These are phyloP conservation scores for Tamandua tetradactyla DNA, from an alignment of 2,797 vertebrate species.

Conservation along the genomic window DNA sequence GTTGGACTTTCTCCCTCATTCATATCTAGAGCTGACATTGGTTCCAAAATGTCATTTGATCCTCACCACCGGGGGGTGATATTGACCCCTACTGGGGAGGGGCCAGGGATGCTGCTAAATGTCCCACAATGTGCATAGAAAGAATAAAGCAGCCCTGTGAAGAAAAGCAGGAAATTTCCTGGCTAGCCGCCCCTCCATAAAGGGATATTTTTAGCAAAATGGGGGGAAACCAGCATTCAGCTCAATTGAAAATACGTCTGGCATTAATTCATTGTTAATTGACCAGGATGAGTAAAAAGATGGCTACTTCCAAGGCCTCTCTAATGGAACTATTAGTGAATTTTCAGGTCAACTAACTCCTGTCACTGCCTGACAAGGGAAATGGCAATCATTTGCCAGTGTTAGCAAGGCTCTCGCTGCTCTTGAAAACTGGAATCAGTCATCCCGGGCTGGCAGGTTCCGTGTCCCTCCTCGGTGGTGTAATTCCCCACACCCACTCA, in stretches of 20 bases:
- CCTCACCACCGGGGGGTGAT: not conserved
- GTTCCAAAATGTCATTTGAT: not conserved
- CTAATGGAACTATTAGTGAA: slow-evolving; percentile 81
- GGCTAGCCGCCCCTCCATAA: not conserved
- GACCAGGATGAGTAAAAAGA: slow-evolving; percentile 77
- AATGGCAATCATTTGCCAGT: slow-evolving; percentile 77
- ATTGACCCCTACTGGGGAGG: not conserved
- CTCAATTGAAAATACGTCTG: slow-evolving; percentile 74
- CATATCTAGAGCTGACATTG: not conserved
- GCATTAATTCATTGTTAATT: slow-evolving; percentile 80
- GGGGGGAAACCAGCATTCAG: slow-evolving; percentile 50
- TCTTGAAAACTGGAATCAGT: slow-evolving; percentile 62
- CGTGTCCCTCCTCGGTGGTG: not conserved
- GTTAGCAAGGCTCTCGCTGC: slow-evolving; percentile 57
- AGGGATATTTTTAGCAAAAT: slow-evolving; percentile 71
- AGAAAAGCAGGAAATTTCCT: slow-evolving; percentile 35
- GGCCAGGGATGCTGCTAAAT: not conserved
- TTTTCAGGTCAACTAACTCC: slow-evolving; percentile 82
- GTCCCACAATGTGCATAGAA: not conserved
- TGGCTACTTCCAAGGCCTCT: slow-evolving; percentile 75
- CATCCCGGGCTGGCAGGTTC: slow-evolving; percentile 54
- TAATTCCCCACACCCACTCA: not conserved
- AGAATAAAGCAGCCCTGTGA: not conserved
- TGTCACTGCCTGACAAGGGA: slow-evolving; percentile 78
- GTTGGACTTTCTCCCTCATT: not conserved